These are phyloP conservation scores for Orcinus orca DNA, from an alignment of 2,113 vertebrate species.

Conservation along the genomic window DNA sequence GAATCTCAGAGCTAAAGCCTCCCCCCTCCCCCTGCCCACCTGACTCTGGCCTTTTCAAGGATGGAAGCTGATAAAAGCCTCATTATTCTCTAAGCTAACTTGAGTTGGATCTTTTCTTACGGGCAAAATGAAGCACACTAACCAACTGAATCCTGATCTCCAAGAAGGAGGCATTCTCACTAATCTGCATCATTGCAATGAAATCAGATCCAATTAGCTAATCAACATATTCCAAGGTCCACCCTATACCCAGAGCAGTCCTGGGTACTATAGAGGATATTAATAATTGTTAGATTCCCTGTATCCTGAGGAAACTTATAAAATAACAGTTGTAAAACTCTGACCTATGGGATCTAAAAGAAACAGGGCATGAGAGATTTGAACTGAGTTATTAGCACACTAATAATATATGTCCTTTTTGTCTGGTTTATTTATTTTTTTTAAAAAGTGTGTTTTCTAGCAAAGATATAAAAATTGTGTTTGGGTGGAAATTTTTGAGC, in stretches of 20 bases:
- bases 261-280: background rate
- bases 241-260: background rate
- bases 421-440: background rate
- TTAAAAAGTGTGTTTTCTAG: background rate
- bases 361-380: slow-evolving; percentile 16
- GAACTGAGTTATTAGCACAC: background rate
- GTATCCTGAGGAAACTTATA: background rate
- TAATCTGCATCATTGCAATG: background rate
- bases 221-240: background rate
- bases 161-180: background rate
- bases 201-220: background rate
- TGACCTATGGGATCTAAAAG: background rate
- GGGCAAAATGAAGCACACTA: background rate
- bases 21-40: accelerated
- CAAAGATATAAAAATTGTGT: background rate
- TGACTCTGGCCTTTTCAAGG: background rate
- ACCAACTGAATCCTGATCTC: background rate
- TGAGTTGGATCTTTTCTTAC: background rate
- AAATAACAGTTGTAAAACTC: background rate
- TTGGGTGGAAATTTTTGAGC: background rate
- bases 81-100: slow-evolving; percentile 4
- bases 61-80: background rate
- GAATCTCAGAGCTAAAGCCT: background rate
- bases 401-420: background rate
- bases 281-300: background rate